Conservation (phyloP, 2,888 invertebrate genomes). For the Ernsta delagoae region DNA sequence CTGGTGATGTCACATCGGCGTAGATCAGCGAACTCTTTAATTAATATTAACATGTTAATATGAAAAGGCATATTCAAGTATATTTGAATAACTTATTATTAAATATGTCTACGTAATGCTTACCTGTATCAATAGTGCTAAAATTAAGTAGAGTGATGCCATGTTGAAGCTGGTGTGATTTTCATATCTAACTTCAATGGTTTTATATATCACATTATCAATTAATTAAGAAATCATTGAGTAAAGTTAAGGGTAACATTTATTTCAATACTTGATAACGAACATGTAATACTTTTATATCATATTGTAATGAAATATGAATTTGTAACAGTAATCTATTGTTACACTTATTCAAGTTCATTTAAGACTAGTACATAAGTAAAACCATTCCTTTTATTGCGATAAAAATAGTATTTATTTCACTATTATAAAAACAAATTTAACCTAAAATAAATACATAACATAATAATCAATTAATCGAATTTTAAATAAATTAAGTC, state of each 20-base stretch:
- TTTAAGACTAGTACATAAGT: neutral
- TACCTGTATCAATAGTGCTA: conserved; percentile 72
- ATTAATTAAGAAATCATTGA: conserved; percentile 56
- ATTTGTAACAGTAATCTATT: conserved; percentile 26
- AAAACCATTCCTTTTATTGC: too few species aligned
- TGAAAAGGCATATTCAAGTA: neutral
- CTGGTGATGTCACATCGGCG: conserved; percentile 49
- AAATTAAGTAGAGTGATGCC: conserved; percentile 62
- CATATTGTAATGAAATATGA: conserved; percentile 16
- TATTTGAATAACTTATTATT: neutral
- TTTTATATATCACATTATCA: conserved; percentile 64
- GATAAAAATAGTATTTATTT: too few species aligned
- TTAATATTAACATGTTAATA: conserved; percentile 5
- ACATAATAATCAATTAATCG: too few species aligned
- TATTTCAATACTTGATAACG: conserved; percentile 43
- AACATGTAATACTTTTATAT: conserved; percentile 45
- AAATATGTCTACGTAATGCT: conserved; percentile 36
- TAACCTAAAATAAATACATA: too few species aligned
- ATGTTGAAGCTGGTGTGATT: conserved; percentile 54
- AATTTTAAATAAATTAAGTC: too few species aligned
- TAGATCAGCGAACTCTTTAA: conserved; percentile 59
- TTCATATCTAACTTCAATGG: conserved; percentile 40
- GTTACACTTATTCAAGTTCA: conserved; percentile 8
- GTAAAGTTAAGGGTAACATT: conserved; percentile 48
- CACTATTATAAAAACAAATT: too few species aligned